Evolutionary conservation across 2,797 vertebrate genomes (phyloP), one percentile per base, ranked within the genome.

Genomic region (Ataeniobius toweri): DNA sequence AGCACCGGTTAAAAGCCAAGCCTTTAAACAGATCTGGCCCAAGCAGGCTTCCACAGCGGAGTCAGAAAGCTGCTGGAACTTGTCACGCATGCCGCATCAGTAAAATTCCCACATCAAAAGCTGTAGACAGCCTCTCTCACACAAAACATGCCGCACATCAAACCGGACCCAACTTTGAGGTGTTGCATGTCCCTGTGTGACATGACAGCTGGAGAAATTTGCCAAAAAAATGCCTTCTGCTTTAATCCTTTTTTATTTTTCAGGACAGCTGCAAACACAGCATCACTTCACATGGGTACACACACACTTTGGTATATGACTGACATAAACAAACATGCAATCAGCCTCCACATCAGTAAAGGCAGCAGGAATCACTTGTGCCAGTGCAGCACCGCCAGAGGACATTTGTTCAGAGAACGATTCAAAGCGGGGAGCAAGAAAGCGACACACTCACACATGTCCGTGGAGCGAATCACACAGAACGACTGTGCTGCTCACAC

Each of bases 31-130:
- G 80, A 69, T 83, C 83, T 83, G 76, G 70, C 80, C 85, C n/a
- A 65, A 71, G 68, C 76, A 36, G 88, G 75, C 80, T 84, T 74
- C 87, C 79, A 55, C 63, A 82, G 87, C 71, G 77, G 78, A 86
- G 87, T 85, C 83, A 84, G 75, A 86, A 78, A 88, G 82, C 87
- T 74, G 75, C 84, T 88, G 85, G 80, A 91, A 90, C 91, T 91
- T 91, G 89, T 91, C 90, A 92, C 91, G 88, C 89, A 88, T 83
- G 82, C 91, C 89, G 89, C 89, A 89, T 91, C 86, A 70, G 84
- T 91, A 74, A 89, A 91, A 89, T 89, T 93, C 89, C 74, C 61
- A 85, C 83, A 82, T 83, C 72, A 20, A 79, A 76, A 83, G 41
- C 80, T 79, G 77, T 81, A 67, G 6, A 74, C 80, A 78, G 72